A percentile compares a stretch with the other conserved stretches of the same genome.
Conservation (phyloP, 2,113 vertebrate genomes). For the Sylvia atricapilla region DNA sequence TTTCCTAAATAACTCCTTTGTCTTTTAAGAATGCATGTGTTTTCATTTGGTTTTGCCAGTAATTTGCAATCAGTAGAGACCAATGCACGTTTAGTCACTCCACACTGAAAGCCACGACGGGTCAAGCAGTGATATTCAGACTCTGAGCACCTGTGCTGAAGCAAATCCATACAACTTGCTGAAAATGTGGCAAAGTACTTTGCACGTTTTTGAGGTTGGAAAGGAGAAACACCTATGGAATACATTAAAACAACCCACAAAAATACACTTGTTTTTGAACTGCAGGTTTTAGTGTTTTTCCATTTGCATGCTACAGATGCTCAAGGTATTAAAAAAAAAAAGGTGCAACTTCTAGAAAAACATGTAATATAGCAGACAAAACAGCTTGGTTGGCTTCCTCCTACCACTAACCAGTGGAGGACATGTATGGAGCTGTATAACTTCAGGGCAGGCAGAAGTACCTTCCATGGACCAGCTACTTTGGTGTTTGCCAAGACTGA, state of each 20-base stretch:
- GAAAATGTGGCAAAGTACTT: background rate
- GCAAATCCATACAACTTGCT: background rate
- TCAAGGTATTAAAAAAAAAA: background rate
- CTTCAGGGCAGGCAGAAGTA: background rate
- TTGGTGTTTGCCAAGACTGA: background rate
- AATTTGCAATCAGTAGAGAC: background rate
- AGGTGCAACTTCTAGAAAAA: background rate
- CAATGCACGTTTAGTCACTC: background rate
- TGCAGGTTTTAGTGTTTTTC: background rate
- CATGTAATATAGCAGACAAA: background rate
- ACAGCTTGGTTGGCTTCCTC: background rate
- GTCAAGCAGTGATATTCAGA: background rate
- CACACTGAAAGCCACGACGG: background rate
- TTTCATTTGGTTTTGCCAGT: background rate
- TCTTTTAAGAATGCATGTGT: background rate
- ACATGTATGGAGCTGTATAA: rapidly evolving
- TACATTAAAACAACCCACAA: background rate
- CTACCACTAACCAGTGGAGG: background rate
- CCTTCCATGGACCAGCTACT: background rate
- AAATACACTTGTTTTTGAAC: background rate
- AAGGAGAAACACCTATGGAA: background rate
- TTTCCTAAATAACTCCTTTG: background rate
- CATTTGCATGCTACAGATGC: background rate
- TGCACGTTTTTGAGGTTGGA: background rate
- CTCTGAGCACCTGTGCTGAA: background rate